Evolutionary conservation across 2,888 invertebrate genomes (phyloP).

Genomic region (Eueremaeus valkanovi): DNA sequence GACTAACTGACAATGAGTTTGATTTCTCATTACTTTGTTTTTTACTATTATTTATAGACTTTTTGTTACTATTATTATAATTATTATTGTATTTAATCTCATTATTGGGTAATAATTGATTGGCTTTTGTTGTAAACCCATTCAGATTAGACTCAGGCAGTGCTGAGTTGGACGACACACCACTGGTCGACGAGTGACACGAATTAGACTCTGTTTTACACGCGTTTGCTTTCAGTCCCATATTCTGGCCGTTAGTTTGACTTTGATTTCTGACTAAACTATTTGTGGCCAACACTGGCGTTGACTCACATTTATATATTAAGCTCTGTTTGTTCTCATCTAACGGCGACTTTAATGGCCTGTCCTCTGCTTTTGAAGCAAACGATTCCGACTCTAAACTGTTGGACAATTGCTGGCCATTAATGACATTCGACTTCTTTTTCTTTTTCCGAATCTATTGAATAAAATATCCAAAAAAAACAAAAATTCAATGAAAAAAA

Average conservation of each 20-base stretch:
- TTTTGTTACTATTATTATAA: background rate
- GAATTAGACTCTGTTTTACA: background rate
- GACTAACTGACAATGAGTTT: background rate
- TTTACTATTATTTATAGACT: background rate
- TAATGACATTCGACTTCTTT: background rate
- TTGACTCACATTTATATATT: constrained; percentile 23
- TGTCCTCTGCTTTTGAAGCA: background rate
- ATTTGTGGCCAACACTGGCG: background rate
- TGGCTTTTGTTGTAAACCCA: background rate
- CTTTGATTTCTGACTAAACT: background rate
- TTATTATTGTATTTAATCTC: background rate
- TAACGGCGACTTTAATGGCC: background rate
- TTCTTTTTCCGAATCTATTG: constrained; percentile 21
- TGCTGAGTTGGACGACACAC: constrained; percentile 19
- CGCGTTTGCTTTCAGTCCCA: background rate
- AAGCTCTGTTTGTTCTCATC: background rate
- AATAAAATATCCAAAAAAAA: no score
- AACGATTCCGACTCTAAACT: background rate
- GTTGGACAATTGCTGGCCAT: background rate
- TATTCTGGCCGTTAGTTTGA: background rate
- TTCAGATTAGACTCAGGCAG: background rate
- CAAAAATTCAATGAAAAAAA: no score
- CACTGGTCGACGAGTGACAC: constrained; percentile 1
- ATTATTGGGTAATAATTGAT: background rate
- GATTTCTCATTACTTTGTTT: background rate